Base-by-base conservation (phyloP, 2,888 invertebrate genomes). In the Athalia circularis region DNA sequence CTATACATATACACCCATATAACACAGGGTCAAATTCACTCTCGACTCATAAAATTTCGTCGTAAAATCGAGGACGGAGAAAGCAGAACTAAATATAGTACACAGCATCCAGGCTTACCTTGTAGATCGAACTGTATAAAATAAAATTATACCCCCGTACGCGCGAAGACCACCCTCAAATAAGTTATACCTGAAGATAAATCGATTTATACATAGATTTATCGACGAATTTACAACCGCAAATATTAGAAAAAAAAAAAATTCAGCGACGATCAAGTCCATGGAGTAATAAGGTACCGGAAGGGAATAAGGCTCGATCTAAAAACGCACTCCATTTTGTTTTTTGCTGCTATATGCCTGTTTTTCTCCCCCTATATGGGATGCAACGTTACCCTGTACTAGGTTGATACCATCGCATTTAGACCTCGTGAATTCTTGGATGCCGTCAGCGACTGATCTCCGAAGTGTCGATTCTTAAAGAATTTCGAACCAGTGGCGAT, bases 1-100 rank as follows among this genome's bases (percentile, higher is more conserved):
- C 29, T 29, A 29, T 29, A 29, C 29, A 29, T 29, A 29, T 29
- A 29, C 29, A 29, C 29, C 29, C 29, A 29, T 29, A 29, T 29
- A 29, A 29, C 29, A 8, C 75, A 50, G 62, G 62, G 75, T 75
- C 75, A 29, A 75, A 75, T 75, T 75, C 75, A 75, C 75, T 75
- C 75, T 75, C 48, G 62, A 64, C 45, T 75, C 75, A 43, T 75
- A 64, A 75, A 75, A 75, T 62, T 64, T 59, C 43, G 29, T 13
- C 72, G 47, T 72, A 15, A 72, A 72, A 72, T 72, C 47, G 45
- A 54, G 45, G 47, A 54, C 52, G 52, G 52, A 43, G 68, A 72
- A 72, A 72, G 72, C 72, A 59, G 9, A 72, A 72, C 72, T 5
- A 47, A 72, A 72, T 47, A 59, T 59, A 72, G n/a, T n/a, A 29